Evolutionary conservation across 2,888 invertebrate genomes (phyloP).

Genomic region (Zygothrica quintamaculata): DNA sequence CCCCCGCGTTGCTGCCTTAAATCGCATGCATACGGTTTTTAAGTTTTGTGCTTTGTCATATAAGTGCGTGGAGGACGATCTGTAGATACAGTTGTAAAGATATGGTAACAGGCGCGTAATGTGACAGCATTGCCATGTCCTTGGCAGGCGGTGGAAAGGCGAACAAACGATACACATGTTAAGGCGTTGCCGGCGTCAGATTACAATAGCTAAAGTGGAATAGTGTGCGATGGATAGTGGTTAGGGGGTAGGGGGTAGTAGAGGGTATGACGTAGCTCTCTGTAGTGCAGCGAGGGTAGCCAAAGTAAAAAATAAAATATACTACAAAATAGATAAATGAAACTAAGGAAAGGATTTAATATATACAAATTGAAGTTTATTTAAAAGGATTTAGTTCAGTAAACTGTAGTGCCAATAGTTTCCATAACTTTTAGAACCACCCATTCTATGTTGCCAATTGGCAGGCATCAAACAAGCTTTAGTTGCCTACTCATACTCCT

Average conservation of each 20-base stretch:
- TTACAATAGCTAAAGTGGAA: conserved; percentile 30
- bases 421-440: conserved; percentile 21
- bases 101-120: conserved; percentile 76
- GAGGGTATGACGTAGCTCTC: conserved; percentile 27
- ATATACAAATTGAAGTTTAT: too few relatives aligned
- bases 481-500: conserved; percentile 7
- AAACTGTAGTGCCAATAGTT: too few relatives aligned
- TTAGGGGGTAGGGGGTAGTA: conserved; percentile 9
- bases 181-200: conserved; percentile 59
- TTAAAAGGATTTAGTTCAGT: too few relatives aligned
- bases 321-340: background rate
- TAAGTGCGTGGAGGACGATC: conserved; percentile 74
- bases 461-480: conserved; percentile 31
- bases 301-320: background rate
- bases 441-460: conserved; percentile 5
- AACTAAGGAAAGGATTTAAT: too few relatives aligned
- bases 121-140: conserved; percentile 64
- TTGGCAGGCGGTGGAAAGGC: conserved; percentile 9
- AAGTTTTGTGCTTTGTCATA: conserved; percentile 80
- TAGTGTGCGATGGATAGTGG: background rate
- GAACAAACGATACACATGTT: conserved; percentile 67
- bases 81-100: conserved; percentile 79
- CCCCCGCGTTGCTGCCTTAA: conserved; percentile 48
- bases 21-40: conserved; percentile 80
- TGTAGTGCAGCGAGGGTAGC: conserved; percentile 30